Percentiles rank a stretch among this genome's conserved stretches.
phyloP scores from a whole-genome alignment of 1,140 invertebrate genomes.

The Ladona fulva region DNA sequence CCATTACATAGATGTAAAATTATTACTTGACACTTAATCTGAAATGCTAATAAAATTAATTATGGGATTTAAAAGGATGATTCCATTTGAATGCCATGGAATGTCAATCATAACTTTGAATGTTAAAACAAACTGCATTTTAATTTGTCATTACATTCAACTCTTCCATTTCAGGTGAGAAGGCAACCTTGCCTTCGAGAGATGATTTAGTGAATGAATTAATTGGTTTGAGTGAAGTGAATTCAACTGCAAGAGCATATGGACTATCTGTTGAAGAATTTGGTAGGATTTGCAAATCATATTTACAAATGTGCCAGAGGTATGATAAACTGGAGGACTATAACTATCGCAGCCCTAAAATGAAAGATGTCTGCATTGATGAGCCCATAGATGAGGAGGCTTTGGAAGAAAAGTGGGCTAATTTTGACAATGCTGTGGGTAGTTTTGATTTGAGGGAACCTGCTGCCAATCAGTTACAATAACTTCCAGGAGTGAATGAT shows the following conservation, averaged over 20 bases:
- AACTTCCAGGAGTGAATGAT: too few relatives aligned
- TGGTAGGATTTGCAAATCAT: constrained; percentile 63
- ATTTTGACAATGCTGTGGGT: constrained; percentile 13
- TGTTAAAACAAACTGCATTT: too few relatives aligned
- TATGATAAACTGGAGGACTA: constrained; percentile 61
- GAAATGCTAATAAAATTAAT: too few relatives aligned
- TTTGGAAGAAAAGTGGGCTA: constrained; percentile 6
- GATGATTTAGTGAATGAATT: constrained; percentile 57
- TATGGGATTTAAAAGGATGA: too few relatives aligned
- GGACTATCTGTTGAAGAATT: constrained; percentile 72
- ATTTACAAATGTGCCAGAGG: constrained; percentile 57
- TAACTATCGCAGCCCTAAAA: constrained; percentile 36
- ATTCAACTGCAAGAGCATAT: constrained; percentile 55
- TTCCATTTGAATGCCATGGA: too few relatives aligned
- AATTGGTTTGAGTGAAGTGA: constrained; percentile 61
- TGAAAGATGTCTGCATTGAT: constrained; percentile 8
- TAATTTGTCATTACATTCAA: too few relatives aligned
- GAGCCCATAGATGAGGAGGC: neutral
- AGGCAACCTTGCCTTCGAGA: constrained; percentile 25
- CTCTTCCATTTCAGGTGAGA: neutral
- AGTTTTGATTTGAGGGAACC: neutral
- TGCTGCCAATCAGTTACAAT: too few relatives aligned
- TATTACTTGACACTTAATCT: too few relatives aligned
- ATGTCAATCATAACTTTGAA: too few relatives aligned
- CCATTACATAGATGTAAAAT: too few relatives aligned